A percentile compares a stretch with the other conserved stretches of the same genome.
Evolutionary conservation across 2,888 invertebrate species (phyloP).

Genomic region (Papilio protenor): DNA sequence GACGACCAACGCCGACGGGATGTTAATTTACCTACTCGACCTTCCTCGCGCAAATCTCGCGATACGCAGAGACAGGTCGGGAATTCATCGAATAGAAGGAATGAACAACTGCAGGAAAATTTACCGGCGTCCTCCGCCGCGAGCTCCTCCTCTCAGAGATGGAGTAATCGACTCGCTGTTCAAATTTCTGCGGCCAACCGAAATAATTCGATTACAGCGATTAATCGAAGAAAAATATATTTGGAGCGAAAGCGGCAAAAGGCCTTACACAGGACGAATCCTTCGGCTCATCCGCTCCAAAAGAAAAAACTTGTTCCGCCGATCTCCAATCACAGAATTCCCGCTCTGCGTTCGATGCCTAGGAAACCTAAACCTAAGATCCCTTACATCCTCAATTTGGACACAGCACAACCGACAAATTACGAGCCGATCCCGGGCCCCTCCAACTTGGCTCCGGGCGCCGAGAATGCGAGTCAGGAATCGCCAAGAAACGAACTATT

Average conservation of each 20-base stretch:
- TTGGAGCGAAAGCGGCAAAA: conserved; percentile 70
- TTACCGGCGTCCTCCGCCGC: conserved; percentile 45
- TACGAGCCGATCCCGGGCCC: conserved; percentile 71
- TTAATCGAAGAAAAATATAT: conserved; percentile 72
- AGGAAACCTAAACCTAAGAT: conserved; percentile 51
- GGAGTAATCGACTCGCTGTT: conserved; percentile 78
- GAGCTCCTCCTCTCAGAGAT: conserved; percentile 57
- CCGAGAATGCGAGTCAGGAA: conserved; percentile 53
- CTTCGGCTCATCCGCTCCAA: conserved; percentile 68
- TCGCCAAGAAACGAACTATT: conserved; percentile 53
- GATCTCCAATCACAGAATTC: conserved; percentile 71
- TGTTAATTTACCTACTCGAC: conserved; percentile 9
- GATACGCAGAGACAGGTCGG: background rate
- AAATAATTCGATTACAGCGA: conserved; percentile 74
- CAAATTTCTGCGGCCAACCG: conserved; percentile 79
- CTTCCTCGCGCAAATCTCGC: background rate
- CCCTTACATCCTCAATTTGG: conserved; percentile 48
- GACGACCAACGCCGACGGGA: conserved; percentile 49
- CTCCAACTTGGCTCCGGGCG: conserved; percentile 56
- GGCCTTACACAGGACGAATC: conserved; percentile 77
- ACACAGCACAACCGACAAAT: conserved; percentile 53
- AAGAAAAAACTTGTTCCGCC: conserved; percentile 69
- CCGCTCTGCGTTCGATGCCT: conserved; percentile 67
- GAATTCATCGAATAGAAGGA: conserved; percentile 18
- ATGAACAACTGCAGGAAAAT: conserved; percentile 27